Evolutionary conservation across 37 sponge, comb jelly and placozoan species (phyloP), one percentile per base, ranked within the genome.

Genomic region (Spongia lamella): DNA sequence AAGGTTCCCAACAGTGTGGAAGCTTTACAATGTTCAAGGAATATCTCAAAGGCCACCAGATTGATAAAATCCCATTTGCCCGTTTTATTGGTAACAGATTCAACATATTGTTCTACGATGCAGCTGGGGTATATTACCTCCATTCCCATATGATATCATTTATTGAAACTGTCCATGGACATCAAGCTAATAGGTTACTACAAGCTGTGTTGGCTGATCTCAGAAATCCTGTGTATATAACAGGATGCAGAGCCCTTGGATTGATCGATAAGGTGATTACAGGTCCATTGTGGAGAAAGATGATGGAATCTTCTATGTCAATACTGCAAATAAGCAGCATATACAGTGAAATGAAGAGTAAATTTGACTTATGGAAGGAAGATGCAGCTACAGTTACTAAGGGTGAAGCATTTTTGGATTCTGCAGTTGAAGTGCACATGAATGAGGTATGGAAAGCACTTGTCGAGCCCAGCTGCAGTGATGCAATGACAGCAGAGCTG

Each of bases 271-370:
- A 80, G 54, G 16, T 70, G 1, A 65, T 80, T 3, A 80, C 81
- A 50, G 72, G 81, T 1, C 81, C 81, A 38, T 27, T 80, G 9
- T 80, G 81, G 81, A 70, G 81, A 36, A 80, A 60, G 43, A 40
- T 74, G n/a, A n/a, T n/a, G n/a, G n/a, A n/a, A n/a, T 77, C 2
- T 32, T 63, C 24, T 35, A 26, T 31, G 36, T 72, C 79, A 19
- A 37, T 68, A 19, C 47, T 68, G 1, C 29, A 67, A 9, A 55
- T 79, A 61, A 33, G 79, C 50, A 13, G 15, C 24, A 49, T 56
- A 3, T 79, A 79, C 61, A 27, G 38, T 36, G 59, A 79, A 31
- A 25, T 79, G 38, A 67, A 67, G 56, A 51, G 21, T 32, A 79
- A 56, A 31, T 79, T 79, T 79, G 79, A 79, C 13, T 30, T 17